phyloP scores from a whole-genome alignment of 64 coral and sea anemone species.

The Orbicella faveolata region DNA sequence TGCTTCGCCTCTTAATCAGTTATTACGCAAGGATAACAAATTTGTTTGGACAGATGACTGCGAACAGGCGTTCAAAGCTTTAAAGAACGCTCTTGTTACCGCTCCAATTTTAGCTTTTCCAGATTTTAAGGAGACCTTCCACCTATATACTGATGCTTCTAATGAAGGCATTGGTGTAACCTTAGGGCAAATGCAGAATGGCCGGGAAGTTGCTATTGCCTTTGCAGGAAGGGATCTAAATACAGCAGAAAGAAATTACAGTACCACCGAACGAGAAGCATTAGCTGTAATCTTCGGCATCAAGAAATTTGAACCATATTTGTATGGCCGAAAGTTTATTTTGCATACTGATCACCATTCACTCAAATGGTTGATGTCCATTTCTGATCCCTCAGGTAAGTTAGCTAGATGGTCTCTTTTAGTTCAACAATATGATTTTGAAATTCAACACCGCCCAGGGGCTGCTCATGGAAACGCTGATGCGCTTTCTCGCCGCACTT shows the following conservation, averaged over 20 bases:
- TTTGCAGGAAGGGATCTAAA: constrained; percentile 21
- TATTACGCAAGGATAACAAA: neutral
- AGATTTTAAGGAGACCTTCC: neutral
- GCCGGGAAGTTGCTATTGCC: constrained; percentile 1
- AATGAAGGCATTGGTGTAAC: neutral
- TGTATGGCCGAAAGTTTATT: no score
- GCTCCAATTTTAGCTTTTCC: constrained; percentile 34
- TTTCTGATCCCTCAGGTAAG: constrained; percentile 30
- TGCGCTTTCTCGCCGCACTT: constrained; percentile 10
- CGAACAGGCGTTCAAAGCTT: neutral
- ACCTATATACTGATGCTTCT: constrained; percentile 16
- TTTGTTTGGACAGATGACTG: constrained; percentile 17
- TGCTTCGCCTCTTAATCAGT: neutral
- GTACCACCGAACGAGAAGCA: constrained; percentile 4
- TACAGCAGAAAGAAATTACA: neutral
- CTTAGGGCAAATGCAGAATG: constrained; percentile 10
- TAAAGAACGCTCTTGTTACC: neutral
- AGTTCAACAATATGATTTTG: constrained; percentile 50
- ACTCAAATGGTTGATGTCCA: neutral
- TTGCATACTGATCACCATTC: neutral
- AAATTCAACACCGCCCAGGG: constrained; percentile 37
- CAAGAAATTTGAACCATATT: no score
- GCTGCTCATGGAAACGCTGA: constrained; percentile 57
- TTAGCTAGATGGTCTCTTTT: constrained; percentile 48
- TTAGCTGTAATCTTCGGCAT: constrained; percentile 16